phyloP scores from a whole-genome alignment of 2,888 invertebrate species.

The Acleris laterana region DNA sequence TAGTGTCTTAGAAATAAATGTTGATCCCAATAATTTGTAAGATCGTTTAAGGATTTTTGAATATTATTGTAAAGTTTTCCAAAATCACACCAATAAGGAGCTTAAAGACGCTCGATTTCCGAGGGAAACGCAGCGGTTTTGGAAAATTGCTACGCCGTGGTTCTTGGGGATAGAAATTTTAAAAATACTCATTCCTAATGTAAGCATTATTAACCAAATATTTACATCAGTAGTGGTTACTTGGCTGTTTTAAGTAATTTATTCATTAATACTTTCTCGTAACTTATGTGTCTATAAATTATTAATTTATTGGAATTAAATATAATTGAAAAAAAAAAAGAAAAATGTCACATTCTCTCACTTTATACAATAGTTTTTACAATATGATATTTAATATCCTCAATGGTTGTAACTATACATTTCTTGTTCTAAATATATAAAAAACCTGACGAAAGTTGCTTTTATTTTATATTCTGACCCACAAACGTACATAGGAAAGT shows the following conservation, averaged over 20 bases:
- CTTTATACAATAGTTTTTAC: conserved; percentile 85
- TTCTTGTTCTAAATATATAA: conserved; percentile 86
- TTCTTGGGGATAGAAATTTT: conserved; percentile 68
- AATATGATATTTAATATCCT: conserved; percentile 85
- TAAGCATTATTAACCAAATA: conserved; percentile 81
- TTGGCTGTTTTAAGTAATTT: conserved; percentile 82
- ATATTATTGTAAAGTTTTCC: conserved; percentile 57
- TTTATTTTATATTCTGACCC: conserved; percentile 50
- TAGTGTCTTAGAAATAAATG: conserved; percentile 77
- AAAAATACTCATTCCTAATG: conserved; percentile 81
- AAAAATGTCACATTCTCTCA: conserved; percentile 83
- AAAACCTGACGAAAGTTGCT: conserved; percentile 64
- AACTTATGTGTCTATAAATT: conserved; percentile 83
- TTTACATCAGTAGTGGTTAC: conserved; percentile 81
- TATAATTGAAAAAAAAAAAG: conserved; percentile 78
- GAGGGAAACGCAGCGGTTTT: conserved; percentile 49
- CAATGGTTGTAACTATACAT: conserved; percentile 86
- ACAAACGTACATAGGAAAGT: neutral
- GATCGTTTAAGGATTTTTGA: conserved; percentile 62
- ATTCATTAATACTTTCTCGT: conserved; percentile 82
- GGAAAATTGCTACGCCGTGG: conserved; percentile 65
- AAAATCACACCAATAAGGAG: conserved; percentile 47
- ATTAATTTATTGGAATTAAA: conserved; percentile 82
- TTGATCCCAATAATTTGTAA: conserved; percentile 82
- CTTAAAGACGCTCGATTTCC: conserved; percentile 32